Percentiles rank a stretch among this genome's conserved stretches.
Conservation (phyloP, 2,113 vertebrate species). For the Brachypteracias leptosomus region DNA sequence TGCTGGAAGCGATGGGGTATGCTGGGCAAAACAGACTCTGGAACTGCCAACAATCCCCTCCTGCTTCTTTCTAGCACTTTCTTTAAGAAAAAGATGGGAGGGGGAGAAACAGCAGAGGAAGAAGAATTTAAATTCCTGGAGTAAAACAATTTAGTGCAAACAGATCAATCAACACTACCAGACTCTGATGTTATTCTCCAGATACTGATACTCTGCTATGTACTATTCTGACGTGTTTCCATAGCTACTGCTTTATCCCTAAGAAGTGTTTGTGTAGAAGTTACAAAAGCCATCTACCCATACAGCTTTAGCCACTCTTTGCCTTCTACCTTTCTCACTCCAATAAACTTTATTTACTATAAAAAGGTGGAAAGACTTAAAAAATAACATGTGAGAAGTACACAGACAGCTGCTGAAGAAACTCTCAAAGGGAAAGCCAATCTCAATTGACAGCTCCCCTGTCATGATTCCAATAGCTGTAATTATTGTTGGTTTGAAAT, state of each 20-base stretch:
- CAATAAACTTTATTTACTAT: neutral
- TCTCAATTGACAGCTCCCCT: neutral
- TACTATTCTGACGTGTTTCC: neutral
- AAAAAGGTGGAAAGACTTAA: neutral
- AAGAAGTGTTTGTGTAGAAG: neutral
- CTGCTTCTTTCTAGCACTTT: slow-evolving; percentile 95
- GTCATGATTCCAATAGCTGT: neutral
- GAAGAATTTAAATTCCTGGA: neutral
- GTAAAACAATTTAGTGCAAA: neutral
- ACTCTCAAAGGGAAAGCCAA: neutral
- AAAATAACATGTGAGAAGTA: neutral
- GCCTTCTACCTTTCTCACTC: neutral
- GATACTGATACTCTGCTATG: neutral
- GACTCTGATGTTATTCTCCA: neutral
- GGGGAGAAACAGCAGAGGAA: neutral
- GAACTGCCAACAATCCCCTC: slow-evolving; percentile 95
- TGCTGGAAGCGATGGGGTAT: slow-evolving; percentile 93
- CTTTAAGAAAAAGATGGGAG: slow-evolving; percentile 67
- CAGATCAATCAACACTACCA: neutral
- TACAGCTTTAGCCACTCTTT: neutral
- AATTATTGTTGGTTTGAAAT: neutral
- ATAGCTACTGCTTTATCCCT: neutral
- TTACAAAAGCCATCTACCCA: neutral
- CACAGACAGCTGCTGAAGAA: neutral
- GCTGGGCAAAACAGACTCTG: slow-evolving; percentile 95